phyloP scores from a whole-genome alignment of 2,888 invertebrate species.

The Eristalinus sepulchralis region DNA sequence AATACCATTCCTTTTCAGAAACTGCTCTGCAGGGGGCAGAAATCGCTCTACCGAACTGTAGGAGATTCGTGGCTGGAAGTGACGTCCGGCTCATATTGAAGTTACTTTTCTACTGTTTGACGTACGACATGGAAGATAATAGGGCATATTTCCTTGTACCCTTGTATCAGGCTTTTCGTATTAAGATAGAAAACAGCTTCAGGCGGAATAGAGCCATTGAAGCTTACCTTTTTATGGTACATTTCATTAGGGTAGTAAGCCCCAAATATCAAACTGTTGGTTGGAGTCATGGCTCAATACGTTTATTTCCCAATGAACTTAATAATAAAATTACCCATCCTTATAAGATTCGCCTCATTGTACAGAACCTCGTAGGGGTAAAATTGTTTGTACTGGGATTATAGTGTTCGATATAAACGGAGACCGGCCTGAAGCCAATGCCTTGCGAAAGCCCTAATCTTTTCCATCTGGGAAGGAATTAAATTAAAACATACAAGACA shows the following conservation, averaged over 20 bases:
- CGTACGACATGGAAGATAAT: neutral
- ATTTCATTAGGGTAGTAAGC: neutral
- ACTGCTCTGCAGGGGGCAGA: too few relatives aligned
- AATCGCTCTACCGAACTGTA: neutral
- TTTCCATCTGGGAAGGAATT: neutral
- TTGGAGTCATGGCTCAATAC: neutral
- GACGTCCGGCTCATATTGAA: too few relatives aligned
- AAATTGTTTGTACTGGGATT: neutral
- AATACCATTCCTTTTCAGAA: too few relatives aligned
- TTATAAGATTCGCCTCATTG: neutral
- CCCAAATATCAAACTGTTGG: neutral
- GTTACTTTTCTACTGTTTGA: neutral
- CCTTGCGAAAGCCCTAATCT: neutral
- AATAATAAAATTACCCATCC: constrained; percentile 14
- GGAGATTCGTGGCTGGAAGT: neutral
- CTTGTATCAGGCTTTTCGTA: neutral
- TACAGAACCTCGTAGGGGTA: neutral
- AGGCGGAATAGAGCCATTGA: neutral
- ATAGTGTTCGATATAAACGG: neutral
- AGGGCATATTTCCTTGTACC: neutral
- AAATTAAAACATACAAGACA: neutral
- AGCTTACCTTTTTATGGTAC: neutral
- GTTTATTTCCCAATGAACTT: neutral
- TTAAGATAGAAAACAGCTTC: neutral
- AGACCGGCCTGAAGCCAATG: neutral